These are phyloP conservation scores for Dendroctonus ponderosae DNA, from an alignment of 1,140 invertebrate genomes.

Conservation along the genomic window DNA sequence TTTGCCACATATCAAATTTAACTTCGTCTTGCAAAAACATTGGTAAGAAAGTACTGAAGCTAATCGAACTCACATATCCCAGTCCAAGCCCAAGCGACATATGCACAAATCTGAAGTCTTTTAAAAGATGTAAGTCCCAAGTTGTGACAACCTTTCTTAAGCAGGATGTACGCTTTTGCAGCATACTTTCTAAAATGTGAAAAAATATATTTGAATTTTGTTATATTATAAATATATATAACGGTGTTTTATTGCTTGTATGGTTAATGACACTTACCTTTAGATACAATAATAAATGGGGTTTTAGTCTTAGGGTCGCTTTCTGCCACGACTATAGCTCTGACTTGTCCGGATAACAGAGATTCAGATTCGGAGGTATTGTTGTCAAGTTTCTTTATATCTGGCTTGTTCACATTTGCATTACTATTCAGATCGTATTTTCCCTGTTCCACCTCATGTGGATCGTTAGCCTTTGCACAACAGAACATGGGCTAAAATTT, in stretches of 20 bases:
- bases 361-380: constrained; percentile 13
- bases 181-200: constrained; percentile 23
- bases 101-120: constrained; percentile 61
- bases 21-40: constrained; percentile 61
- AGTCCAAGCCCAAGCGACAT: constrained; percentile 64
- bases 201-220: too few relatives aligned
- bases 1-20: constrained; percentile 55
- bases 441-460: constrained; percentile 16
- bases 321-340: constrained; percentile 3
- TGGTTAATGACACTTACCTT: constrained; percentile 16
- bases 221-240: neutral
- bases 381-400: neutral
- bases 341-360: constrained; percentile 12
- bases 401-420: constrained; percentile 11
- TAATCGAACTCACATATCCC: constrained; percentile 65
- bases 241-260: neutral
- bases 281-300: constrained; percentile 23
- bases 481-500: constrained; percentile 35
- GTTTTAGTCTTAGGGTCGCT: constrained; percentile 4
- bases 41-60: constrained; percentile 69
- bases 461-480: constrained; percentile 29
- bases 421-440: constrained; percentile 35
- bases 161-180: constrained; percentile 20
- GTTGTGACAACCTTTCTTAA: constrained; percentile 51
- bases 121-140: constrained; percentile 62